Base-by-base conservation (phyloP, 2,888 invertebrate genomes). In the Ichneumon xanthorius region DNA sequence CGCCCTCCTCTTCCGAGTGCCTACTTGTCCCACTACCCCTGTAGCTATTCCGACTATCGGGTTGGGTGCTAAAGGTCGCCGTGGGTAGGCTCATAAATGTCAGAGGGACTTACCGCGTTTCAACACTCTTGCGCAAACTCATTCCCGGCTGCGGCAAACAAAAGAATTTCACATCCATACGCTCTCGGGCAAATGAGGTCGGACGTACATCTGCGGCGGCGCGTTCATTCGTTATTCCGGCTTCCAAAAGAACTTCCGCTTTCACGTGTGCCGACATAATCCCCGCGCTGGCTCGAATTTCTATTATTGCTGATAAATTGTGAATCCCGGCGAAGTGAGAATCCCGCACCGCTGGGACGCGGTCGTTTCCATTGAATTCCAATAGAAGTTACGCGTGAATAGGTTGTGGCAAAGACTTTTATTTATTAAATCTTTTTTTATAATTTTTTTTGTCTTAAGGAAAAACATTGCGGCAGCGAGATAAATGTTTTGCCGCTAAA, bases 21-120 rank as follows among this genome's bases (percentile, higher is more conserved):
- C 63, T 33, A 63, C 63, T 63, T 63, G 63, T 63, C 63, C 63
- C 63, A 33, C 63, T 63, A 63, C 16, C 33, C 63, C 63, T 30
- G 63, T n/a, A 63, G 30, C 63, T 33, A 33, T 63, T 33, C 63
- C 33, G 30, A 63, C 63, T 63, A 63, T 63, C 30, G 63, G 63
- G 63, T n/a, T 2, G n/a, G 63, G 63, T 63, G 63, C 33, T 30
- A 63, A 63, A 63, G 63, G 63, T 63, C 63, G 63, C 30, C 63
- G 33, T n/a, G 16, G 63, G 16, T 63, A 33, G 30, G 63, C 63
- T 63, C 63, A 63, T 33, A 33, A 63, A 63, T 63, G 30, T 63
- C 63, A 16, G 63, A 63, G 22, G 26, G 26, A 14, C 26, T 58
- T 58, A 58, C 63, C 33, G 45, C 33, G 33, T 63, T 63, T 30